Base-by-base conservation (phyloP, 2,888 invertebrate genomes). In the Leucophora obtusa region DNA sequence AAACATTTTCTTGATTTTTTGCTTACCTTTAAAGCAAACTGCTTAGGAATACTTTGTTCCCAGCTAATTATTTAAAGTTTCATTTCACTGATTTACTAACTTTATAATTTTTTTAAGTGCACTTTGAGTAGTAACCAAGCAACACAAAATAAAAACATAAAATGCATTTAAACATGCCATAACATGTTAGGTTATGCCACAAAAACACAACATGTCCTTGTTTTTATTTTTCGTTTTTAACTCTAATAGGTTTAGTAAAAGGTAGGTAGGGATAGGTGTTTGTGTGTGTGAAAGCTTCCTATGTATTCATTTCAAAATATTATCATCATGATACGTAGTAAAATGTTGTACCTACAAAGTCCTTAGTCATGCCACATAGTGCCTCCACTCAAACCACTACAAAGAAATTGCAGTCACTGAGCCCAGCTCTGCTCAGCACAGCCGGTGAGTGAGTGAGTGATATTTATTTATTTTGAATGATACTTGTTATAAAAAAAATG, bases 131-230 rank as follows among this genome's bases (percentile, higher is more conserved):
- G 43, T 47, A 47, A 47, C 43, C 15, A 11, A 6, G 7, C 56
- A 28, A 24, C 28, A 56, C 2, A 24, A 56, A 24, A 21, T 58
- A 50, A 33, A 50, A 11, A 69, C 28, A 66, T 33, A 53, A 66
- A 66, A 11, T 66, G 47, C 38, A 53, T 71, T 68, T 54, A 18
- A 72, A 78, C 71, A 78, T 60, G 66, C 66, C 54, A 72, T 65
- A 60, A 71, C 66, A 76, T 70, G 70, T 65, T 70, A 53, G 43
- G 28, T 21, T 21, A 71, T 71, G 70, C 65, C 70, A 59, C 33
- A 65, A 53, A 63, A 71, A 43, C 56, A 53, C 50, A 63, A 58
- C 21, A 63, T 69, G 77, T 66, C 77, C 77, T 77, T 77, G 65
- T 71, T 54, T 65, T 11, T 38, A 38, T 38, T 54, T 53, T 54